Conservation (phyloP, 2,113 vertebrate genomes). For the Pontoporia blainvillei region DNA sequence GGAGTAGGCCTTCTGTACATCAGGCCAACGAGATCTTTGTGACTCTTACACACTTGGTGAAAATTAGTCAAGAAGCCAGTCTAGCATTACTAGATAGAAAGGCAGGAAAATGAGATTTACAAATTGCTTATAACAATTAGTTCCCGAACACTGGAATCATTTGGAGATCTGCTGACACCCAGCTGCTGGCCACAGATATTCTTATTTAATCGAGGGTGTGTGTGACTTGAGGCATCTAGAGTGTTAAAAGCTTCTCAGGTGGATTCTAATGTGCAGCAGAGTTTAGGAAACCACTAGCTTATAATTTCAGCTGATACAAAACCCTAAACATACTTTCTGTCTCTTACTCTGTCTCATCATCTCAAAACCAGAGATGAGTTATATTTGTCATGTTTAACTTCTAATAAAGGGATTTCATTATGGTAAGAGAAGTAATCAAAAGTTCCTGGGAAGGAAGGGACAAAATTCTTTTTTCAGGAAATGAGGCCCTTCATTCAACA, state of each 20-base stretch:
- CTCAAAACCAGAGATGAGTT: not conserved
- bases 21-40: not conserved
- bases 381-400: not conserved
- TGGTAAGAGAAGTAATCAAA: not conserved
- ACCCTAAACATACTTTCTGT: not conserved
- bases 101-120: not conserved
- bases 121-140: not conserved
- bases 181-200: not conserved
- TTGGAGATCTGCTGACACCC: not conserved
- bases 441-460: not conserved
- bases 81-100: not conserved
- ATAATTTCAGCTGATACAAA: not conserved
- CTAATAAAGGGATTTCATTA: not conserved
- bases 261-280: not conserved
- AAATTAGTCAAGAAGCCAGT: not conserved
- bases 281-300: not conserved
- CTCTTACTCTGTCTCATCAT: not conserved
- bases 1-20: not conserved
- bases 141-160: not conserved
- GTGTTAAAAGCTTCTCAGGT: not conserved
- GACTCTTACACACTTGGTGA: not conserved
- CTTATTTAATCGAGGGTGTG: not conserved
- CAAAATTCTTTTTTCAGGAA: not conserved
- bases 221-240: not conserved
- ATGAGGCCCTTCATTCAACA: not conserved